These are phyloP conservation scores for Merluccius polli DNA, from an alignment of 2,797 vertebrate genomes.

Conservation along the genomic window DNA sequence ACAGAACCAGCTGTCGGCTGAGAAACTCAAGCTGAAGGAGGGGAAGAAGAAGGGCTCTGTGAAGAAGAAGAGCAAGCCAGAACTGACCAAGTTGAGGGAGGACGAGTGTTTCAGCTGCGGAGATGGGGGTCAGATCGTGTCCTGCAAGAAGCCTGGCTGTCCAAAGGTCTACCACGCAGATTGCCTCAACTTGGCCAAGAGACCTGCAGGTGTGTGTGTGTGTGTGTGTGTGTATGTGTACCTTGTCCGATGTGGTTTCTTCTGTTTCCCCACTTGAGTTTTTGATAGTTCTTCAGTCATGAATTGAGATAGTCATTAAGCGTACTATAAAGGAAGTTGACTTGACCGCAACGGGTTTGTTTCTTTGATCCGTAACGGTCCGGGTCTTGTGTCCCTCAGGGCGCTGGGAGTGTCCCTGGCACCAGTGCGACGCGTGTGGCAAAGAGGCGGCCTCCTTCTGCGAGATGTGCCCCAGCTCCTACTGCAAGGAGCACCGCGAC, in stretches of 20 bases:
- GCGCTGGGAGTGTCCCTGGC: conserved; percentile 99
- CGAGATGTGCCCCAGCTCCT: conserved; percentile 97
- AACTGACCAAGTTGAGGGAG: conserved; percentile 89
- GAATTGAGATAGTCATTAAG: no score
- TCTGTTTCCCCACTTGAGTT: neutral
- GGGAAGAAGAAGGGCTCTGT: conserved; percentile 79
- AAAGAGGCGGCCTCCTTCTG: conserved; percentile 96
- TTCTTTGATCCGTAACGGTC: neutral
- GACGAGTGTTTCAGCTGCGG: conserved; percentile 98
- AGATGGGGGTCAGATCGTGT: conserved; percentile 92
- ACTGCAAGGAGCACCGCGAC: conserved; percentile 92
- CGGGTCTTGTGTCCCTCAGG: conserved; percentile 65
- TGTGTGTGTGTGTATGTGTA: neutral
- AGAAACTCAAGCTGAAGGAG: conserved; percentile 84
- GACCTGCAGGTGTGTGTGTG: conserved; percentile 84
- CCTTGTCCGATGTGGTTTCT: neutral
- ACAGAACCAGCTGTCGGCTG: conserved; percentile 87
- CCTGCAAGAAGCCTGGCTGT: conserved; percentile 95
- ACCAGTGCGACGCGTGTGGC: conserved; percentile 92
- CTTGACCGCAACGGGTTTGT: neutral
- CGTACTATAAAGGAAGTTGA: no score
- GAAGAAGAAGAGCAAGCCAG: conserved; percentile 86
- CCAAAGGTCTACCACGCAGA: conserved; percentile 98
- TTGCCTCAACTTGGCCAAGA: conserved; percentile 94
- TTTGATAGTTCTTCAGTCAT: no score